Conservation (phyloP, 2,888 invertebrate species). For the Tachystola acroxantha region DNA sequence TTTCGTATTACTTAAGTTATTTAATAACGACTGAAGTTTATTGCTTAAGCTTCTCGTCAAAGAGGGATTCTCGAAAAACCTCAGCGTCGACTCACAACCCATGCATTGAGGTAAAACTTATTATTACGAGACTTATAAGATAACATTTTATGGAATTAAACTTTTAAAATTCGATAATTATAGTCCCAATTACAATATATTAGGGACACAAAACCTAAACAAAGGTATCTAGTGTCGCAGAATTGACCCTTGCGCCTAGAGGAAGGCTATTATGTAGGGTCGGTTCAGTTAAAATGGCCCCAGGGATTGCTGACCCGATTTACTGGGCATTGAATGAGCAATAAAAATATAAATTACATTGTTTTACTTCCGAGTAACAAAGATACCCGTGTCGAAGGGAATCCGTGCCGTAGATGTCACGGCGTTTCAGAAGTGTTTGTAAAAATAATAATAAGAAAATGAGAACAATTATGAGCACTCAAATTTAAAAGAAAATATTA, state of each 20-base stretch:
- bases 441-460: slow-evolving; percentile 25
- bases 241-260: slow-evolving; percentile 48
- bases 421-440: slow-evolving; percentile 39
- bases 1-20: too few relatives aligned
- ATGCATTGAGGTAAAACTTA: neutral
- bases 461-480: neutral
- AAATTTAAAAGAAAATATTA: too few relatives aligned
- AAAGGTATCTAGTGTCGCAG: slow-evolving; percentile 44
- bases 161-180: slow-evolving; percentile 46
- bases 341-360: slow-evolving; percentile 72
- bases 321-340: slow-evolving; percentile 69
- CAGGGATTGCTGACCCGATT: slow-evolving; percentile 62
- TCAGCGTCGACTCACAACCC: neutral
- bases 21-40: neutral
- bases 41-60: neutral
- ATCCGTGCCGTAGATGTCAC: slow-evolving; percentile 36
- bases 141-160: neutral
- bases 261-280: slow-evolving; percentile 64
- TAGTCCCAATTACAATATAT: slow-evolving; percentile 45
- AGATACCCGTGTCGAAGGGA: slow-evolving; percentile 41
- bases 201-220: slow-evolving; percentile 53
- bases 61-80: too few relatives aligned
- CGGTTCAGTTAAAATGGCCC: slow-evolving; percentile 59
- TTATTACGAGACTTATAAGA: neutral
- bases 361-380: slow-evolving; percentile 56